Evolutionary conservation across 23 tunicate species (phyloP).

Genomic region (Styela plicata): DNA sequence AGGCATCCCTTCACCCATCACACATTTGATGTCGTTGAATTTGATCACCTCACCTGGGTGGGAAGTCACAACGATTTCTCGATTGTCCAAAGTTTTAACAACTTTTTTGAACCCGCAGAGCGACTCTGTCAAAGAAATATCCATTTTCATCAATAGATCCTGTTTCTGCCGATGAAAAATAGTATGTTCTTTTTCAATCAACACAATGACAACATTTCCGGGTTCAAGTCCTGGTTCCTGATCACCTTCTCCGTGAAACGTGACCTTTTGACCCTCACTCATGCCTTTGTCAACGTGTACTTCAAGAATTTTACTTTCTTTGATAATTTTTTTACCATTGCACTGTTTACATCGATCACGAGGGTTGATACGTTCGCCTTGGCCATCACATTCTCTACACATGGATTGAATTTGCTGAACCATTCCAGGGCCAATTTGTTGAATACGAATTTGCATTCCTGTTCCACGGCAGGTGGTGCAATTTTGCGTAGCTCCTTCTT

Average conservation of each 20-base stretch:
- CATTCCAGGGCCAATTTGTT: constrained; percentile 98
- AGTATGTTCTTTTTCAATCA: constrained; percentile 74
- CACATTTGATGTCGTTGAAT: constrained; percentile 68
- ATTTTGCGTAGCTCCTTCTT: constrained; percentile 70
- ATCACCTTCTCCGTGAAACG: constrained; percentile 94
- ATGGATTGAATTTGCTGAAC: constrained; percentile 96
- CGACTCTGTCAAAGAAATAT: constrained; percentile 80
- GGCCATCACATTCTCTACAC: constrained; percentile 93
- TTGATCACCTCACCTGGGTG: constrained; percentile 83
- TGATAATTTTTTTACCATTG: constrained; percentile 70
- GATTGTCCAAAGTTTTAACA: constrained; percentile 68
- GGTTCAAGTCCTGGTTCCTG: constrained; percentile 94
- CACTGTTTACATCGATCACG: constrained; percentile 89
- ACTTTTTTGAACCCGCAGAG: constrained; percentile 83
- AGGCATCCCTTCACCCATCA: constrained; percentile 96
- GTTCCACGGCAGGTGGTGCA: constrained; percentile 84
- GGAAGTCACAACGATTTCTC: constrained; percentile 74
- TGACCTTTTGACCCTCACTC: constrained; percentile 90
- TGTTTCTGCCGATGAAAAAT: constrained; percentile 69
- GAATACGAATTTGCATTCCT: constrained; percentile 69
- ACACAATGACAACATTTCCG: constrained; percentile 81
- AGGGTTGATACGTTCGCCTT: constrained; percentile 82
- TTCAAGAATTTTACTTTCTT: constrained; percentile 78
- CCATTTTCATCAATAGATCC: constrained; percentile 95
- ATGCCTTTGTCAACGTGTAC: constrained; percentile 97